These are phyloP conservation scores for Epiperipatus broadwayi DNA, from an alignment of 2,888 invertebrate species.

Conservation along the genomic window DNA sequence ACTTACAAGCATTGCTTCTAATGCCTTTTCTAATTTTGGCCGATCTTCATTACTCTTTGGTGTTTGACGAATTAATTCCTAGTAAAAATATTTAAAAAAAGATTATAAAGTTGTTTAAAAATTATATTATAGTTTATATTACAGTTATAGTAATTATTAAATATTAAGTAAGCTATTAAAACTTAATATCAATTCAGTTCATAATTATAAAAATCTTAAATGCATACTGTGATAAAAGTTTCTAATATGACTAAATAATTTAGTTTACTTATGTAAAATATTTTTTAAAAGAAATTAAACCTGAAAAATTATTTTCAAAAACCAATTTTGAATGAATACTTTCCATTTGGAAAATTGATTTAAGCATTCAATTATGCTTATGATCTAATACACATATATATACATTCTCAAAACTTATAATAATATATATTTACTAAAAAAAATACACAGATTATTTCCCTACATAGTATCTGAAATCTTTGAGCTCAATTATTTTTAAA, in stretches of 20 bases:
- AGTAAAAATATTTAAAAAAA: constrained; percentile 12
- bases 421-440: too few relatives aligned
- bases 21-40: constrained; percentile 57
- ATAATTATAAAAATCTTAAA: constrained; percentile 7
- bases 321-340: too few relatives aligned
- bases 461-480: too few relatives aligned
- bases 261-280: constrained; percentile 66
- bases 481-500: too few relatives aligned
- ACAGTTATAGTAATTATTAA: background rate
- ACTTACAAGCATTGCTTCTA: constrained; percentile 65
- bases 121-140: background rate
- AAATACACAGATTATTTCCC: too few relatives aligned
- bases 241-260: constrained; percentile 40
- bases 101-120: background rate
- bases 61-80: constrained; percentile 33
- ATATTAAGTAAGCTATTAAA: constrained; percentile 7
- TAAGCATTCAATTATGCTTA: too few relatives aligned
- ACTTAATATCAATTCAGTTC: background rate
- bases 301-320: too few relatives aligned
- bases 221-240: constrained; percentile 14
- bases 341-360: too few relatives aligned
- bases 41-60: constrained; percentile 54
- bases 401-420: too few relatives aligned
- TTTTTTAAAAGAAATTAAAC: too few relatives aligned
- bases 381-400: too few relatives aligned